phyloP scores from a whole-genome alignment of 53 echinoderm and acorn worm species.

The Temnopleurus reevesii region DNA sequence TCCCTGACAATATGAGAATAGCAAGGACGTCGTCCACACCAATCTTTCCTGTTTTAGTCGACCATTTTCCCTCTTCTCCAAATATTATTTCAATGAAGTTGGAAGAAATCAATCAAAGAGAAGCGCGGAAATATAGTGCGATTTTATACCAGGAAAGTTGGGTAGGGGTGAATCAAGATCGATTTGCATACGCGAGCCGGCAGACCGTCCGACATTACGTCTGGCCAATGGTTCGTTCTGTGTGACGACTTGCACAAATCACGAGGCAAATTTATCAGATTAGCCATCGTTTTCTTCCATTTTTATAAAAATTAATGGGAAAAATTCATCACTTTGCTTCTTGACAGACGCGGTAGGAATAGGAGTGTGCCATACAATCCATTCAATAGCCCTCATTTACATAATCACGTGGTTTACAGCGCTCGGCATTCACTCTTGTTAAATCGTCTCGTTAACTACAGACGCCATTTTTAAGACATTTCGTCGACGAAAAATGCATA shows the following conservation, averaged over 20 bases:
- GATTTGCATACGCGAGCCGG: slow-evolving; percentile 34
- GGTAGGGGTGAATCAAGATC: slow-evolving; percentile 1
- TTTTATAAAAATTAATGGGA: slow-evolving; percentile 59
- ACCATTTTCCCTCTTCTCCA: slow-evolving; percentile 34
- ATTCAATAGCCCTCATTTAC: slow-evolving; percentile 28
- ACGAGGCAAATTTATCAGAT: slow-evolving; percentile 62
- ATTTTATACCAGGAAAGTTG: slow-evolving; percentile 14
- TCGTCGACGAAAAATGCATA: slow-evolving; percentile 12
- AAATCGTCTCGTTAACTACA: slow-evolving; percentile 47
- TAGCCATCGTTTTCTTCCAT: slow-evolving; percentile 21
- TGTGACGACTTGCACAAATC: slow-evolving; percentile 7
- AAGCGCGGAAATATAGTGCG: slow-evolving; percentile 11
- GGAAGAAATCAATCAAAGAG: slow-evolving; percentile 55
- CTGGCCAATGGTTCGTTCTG: neutral
- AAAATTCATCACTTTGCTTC: slow-evolving; percentile 52
- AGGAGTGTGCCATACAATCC: neutral
- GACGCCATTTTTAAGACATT: slow-evolving; percentile 48
- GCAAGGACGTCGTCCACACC: neutral
- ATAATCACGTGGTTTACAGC: slow-evolving; percentile 40
- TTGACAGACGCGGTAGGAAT: slow-evolving; percentile 46
- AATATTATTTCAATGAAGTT: slow-evolving; percentile 56
- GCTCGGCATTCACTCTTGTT: slow-evolving; percentile 47
- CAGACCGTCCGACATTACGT: neutral
- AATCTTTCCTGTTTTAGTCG: slow-evolving; percentile 30
- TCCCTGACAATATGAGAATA: slow-evolving; percentile 21